Conservation (phyloP, 2,113 vertebrate species). For the Eclectus roratus region DNA sequence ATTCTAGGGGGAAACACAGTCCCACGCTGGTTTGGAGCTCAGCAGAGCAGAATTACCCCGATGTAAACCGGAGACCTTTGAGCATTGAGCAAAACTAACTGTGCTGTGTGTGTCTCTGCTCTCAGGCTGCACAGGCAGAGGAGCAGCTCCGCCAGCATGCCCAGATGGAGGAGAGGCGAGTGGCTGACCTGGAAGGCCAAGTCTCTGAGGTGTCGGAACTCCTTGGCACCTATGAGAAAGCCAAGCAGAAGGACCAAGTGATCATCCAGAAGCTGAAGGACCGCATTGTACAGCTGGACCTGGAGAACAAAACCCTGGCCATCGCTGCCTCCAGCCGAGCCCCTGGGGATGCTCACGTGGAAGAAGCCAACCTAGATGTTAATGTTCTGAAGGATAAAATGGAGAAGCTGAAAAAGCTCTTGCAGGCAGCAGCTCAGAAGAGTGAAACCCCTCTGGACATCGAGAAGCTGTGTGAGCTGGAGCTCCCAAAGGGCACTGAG, state of each 20-base stretch:
- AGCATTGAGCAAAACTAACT: background rate
- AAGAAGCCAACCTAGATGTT: slow-evolving; percentile 82
- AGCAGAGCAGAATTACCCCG: background rate
- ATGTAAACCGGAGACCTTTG: background rate
- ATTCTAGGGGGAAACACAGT: fast-evolving
- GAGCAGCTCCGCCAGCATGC: slow-evolving; percentile 81
- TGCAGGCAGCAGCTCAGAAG: slow-evolving; percentile 76
- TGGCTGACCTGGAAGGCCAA: slow-evolving; percentile 84
- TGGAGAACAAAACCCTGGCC: slow-evolving; percentile 91
- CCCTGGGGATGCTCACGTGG: slow-evolving; percentile 55
- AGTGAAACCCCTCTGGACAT: slow-evolving; percentile 69
- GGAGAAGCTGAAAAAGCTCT: slow-evolving; percentile 83
- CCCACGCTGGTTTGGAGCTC: fast-evolving
- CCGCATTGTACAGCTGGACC: slow-evolving; percentile 86
- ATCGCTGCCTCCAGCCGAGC: slow-evolving; percentile 77
- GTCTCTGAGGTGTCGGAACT: slow-evolving; percentile 87
- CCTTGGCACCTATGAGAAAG: slow-evolving; percentile 85
- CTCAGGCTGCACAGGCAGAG: slow-evolving; percentile 80
- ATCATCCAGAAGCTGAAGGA: slow-evolving; percentile 85
- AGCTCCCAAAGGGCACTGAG: slow-evolving; percentile 44
- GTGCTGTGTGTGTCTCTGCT: background rate
- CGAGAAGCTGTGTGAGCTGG: slow-evolving; percentile 67
- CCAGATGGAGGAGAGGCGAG: slow-evolving; percentile 83
- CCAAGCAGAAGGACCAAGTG: slow-evolving; percentile 86
- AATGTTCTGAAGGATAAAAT: slow-evolving; percentile 81